Percentiles rank a stretch among this genome's conserved stretches.
These are phyloP conservation scores for Myocastor coypus DNA, from an alignment of 2,113 vertebrate species.

Conservation along the genomic window DNA sequence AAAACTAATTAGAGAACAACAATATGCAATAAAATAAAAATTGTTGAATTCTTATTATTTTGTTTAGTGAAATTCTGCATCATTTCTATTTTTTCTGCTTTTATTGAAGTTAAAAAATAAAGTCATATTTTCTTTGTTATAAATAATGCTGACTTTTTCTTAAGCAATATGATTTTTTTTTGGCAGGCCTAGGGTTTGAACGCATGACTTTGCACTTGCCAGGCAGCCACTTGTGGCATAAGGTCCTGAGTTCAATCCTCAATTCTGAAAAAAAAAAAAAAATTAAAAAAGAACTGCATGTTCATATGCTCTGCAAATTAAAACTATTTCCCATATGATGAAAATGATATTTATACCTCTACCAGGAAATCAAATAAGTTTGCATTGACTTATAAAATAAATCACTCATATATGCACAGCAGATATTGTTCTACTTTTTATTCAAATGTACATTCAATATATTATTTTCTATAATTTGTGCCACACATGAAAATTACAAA, in stretches of 20 bases:
- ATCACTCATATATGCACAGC: neutral
- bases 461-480: neutral
- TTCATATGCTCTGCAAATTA: neutral
- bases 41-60: no score
- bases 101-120: no score
- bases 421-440: neutral
- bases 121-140: neutral
- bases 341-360: neutral
- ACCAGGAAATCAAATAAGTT: rapidly evolving
- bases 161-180: neutral
- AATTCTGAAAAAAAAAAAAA: no score
- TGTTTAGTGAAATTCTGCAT: no score
- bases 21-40: no score
- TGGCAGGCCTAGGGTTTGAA: no score
- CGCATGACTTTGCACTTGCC: no score
- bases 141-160: neutral
- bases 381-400: neutral
- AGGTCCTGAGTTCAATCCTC: no score
- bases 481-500: neutral
- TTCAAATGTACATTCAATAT: neutral
- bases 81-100: no score
- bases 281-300: neutral
- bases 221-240: no score
- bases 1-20: no score
- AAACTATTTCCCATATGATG: neutral